Percentiles rank a stretch among this genome's conserved stretches.
phyloP scores from a whole-genome alignment of 1,140 invertebrate species.

The Kradibia gibbosae region DNA sequence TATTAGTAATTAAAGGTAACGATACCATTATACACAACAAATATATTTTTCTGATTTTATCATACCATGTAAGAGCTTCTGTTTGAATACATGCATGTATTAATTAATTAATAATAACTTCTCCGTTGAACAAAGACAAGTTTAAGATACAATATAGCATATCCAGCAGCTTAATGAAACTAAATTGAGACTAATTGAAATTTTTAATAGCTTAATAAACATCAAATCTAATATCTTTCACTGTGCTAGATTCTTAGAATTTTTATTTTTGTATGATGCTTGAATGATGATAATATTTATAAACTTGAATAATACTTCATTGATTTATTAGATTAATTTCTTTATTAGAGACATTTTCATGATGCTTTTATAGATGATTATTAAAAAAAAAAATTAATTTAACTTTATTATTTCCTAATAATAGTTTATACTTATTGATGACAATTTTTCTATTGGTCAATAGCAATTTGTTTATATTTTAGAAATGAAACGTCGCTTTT shows the following conservation, averaged over 20 bases:
- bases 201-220: slow-evolving; percentile 43
- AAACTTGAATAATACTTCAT: too few relatives aligned
- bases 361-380: too few relatives aligned
- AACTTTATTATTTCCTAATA: too few relatives aligned
- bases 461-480: too few relatives aligned
- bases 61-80: neutral
- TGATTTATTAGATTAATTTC: neutral
- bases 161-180: slow-evolving; percentile 48
- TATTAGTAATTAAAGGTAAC: neutral
- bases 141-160: slow-evolving; percentile 24
- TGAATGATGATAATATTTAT: neutral
- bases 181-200: slow-evolving; percentile 58
- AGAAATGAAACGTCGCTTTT: too few relatives aligned
- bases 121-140: slow-evolving; percentile 13
- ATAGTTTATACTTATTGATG: too few relatives aligned
- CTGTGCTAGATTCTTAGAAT: neutral
- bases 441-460: too few relatives aligned
- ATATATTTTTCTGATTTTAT: neutral
- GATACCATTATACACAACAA: neutral
- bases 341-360: too few relatives aligned
- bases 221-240: neutral
- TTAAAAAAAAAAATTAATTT: too few relatives aligned
- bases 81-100: neutral
- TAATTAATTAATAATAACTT: neutral
- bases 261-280: neutral